Conservation (phyloP, 2,888 invertebrate species). For the Scaptomyza reducta region DNA sequence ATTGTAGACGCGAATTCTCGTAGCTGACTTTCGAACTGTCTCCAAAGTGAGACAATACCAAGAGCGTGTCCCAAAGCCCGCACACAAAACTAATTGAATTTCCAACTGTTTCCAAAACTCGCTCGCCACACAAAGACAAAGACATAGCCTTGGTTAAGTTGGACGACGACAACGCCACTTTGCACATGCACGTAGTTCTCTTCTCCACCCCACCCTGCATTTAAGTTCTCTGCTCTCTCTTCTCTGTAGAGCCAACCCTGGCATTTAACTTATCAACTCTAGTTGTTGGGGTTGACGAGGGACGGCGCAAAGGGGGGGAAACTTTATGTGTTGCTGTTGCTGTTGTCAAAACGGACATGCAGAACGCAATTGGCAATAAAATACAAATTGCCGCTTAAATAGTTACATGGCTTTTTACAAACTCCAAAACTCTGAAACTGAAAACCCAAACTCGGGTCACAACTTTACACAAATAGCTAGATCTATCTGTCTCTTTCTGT, state of each 20-base stretch:
- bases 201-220: neutral
- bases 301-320: slow-evolving; percentile 8
- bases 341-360: slow-evolving; percentile 24
- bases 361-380: slow-evolving; percentile 69
- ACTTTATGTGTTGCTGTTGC: slow-evolving; percentile 26
- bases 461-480: neutral
- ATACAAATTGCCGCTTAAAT: slow-evolving; percentile 79
- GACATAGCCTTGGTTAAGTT: slow-evolving; percentile 64
- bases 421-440: slow-evolving; percentile 6
- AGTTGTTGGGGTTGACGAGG: slow-evolving; percentile 12
- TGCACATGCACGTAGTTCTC: slow-evolving; percentile 42
- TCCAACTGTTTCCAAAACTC: slow-evolving; percentile 70
- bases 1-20: neutral
- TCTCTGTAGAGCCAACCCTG: neutral
- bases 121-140: slow-evolving; percentile 69
- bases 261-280: slow-evolving; percentile 72
- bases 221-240: neutral
- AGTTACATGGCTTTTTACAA: slow-evolving; percentile 57
- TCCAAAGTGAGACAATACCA: slow-evolving; percentile 43
- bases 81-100: slow-evolving; percentile 76
- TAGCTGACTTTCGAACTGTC: slow-evolving; percentile 39
- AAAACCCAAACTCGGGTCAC: slow-evolving; percentile 7
- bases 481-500: neutral
- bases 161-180: slow-evolving; percentile 38
- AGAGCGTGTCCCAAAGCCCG: slow-evolving; percentile 47